Evolutionary conservation across 2,113 vertebrate genomes (phyloP), one percentile per base, ranked within the genome.

Genomic region (Leptobrachium leishanense): DNA sequence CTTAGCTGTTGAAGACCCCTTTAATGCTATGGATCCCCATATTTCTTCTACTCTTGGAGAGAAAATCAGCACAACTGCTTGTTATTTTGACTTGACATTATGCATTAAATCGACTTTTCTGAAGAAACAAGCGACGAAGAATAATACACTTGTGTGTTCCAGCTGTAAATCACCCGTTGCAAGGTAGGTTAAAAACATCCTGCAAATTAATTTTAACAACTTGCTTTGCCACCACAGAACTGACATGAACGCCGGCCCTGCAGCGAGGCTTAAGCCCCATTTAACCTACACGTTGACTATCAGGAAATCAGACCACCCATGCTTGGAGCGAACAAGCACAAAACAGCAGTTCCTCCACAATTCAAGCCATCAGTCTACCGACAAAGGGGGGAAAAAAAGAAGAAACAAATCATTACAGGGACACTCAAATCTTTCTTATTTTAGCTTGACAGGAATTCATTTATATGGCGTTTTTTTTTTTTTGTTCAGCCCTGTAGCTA

Each of bases 361-460:
- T 85, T 82, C 75, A 85, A 88, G 70, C 79, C 79, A 83, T 87
- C 83, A 84, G 85, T 77, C 82, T 78, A 64, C 20, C 87, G 87
- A 88, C 86, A 90, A 91, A 91, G 71, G 75, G 75, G 83, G 20
- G 20, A 31, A 31, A 31, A 84, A 88, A 86, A 82, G 50, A 74
- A 84, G 86, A 89, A 89, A 86, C 86, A 90, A 91, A 89, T 90
- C 77, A 88, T 82, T 81, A 74, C 54, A n/a, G 15, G 84, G 88
- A 87, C 85, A 88, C 82, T 53, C 77, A 85, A 84, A 84, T 89
- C 85, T 85, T 87, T 85, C 71, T 81, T 84, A 65, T 89, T 90
- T 91, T 85, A 85, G 90, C 85, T 85, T 88, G 88, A 90, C 87
- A 87, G 85, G 75, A 82, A 85, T 91, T 88, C 81, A 85, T 89